Evolutionary conservation across 2,113 vertebrate species (phyloP).

Genomic region (Syngnathus typhle): DNA sequence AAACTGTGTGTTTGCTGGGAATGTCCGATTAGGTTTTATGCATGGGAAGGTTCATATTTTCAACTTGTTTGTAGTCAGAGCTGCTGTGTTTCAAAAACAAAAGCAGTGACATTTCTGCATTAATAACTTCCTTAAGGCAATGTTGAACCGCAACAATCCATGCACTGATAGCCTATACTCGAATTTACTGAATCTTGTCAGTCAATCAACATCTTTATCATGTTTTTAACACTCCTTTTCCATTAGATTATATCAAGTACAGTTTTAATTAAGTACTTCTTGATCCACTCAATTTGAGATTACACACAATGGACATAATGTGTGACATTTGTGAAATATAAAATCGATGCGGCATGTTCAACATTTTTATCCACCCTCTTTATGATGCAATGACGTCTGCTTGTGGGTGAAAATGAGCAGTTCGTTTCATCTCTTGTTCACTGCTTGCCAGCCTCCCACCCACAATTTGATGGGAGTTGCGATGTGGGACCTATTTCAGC

Average conservation of each 20-base stretch:
- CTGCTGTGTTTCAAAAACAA: conserved; percentile 24
- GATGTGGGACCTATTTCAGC: conserved; percentile 63
- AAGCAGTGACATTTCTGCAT: conserved; percentile 18
- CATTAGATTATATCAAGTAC: no score
- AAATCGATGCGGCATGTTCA: conserved; percentile 4
- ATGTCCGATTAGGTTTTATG: conserved; percentile 27
- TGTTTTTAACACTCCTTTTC: background rate
- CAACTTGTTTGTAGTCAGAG: conserved; percentile 10
- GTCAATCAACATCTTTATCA: background rate
- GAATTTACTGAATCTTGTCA: background rate
- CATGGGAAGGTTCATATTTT: conserved; percentile 11
- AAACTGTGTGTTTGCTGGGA: conserved; percentile 22
- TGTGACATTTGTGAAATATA: conserved; percentile 9
- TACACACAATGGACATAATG: background rate
- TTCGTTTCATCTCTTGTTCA: conserved; percentile 55
- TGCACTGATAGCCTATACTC: background rate
- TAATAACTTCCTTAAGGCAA: conserved; percentile 33
- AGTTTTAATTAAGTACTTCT: background rate
- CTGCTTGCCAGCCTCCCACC: conserved; percentile 54
- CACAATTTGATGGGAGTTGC: conserved; percentile 61
- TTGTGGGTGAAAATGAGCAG: conserved; percentile 34
- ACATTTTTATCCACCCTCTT: conserved; percentile 14
- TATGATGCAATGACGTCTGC: conserved; percentile 25
- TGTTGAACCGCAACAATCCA: conserved; percentile 21
- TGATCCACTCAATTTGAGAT: no score